Percentiles rank a stretch among this genome's conserved stretches.
phyloP scores from a whole-genome alignment of 2,797 vertebrate genomes.

The Serranus cabrilla region DNA sequence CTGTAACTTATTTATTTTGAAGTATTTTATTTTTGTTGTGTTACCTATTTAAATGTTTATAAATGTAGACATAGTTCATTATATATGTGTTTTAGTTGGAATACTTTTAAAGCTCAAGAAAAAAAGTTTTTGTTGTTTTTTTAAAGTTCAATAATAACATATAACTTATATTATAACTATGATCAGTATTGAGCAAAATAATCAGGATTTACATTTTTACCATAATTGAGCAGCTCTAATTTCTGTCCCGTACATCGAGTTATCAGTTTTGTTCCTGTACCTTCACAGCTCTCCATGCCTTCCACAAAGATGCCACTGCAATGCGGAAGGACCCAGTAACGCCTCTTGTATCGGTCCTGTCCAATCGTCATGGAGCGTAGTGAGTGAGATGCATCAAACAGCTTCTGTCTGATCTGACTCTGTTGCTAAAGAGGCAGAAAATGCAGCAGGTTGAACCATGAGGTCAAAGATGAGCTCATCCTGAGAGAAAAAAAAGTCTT shows the following conservation, averaged over 20 bases:
- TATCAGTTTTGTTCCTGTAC: constrained; percentile 73
- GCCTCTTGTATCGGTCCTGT: constrained; percentile 94
- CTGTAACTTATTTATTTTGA: no score
- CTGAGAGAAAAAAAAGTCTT: not conserved
- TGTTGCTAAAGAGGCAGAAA: constrained; percentile 89
- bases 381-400: constrained; percentile 92
- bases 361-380: constrained; percentile 95
- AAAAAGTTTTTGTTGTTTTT: no score
- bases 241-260: not conserved
- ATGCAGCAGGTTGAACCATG: not conserved
- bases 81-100: no score
- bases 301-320: constrained; percentile 95
- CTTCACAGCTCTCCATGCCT: constrained; percentile 92
- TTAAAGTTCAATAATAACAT: no score
- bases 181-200: no score
- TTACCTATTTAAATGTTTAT: no score
- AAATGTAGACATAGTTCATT: no score
- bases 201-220: no score
- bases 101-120: no score
- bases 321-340: constrained; percentile 96
- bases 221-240: no score
- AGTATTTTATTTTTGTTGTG: no score
- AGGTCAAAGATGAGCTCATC: not conserved
- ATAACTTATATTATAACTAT: no score
- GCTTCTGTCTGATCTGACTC: constrained; percentile 92